Percentiles rank a stretch among this genome's conserved stretches.
Conservation (phyloP, 1,140 invertebrate species). For the Eciton burchellii region DNA sequence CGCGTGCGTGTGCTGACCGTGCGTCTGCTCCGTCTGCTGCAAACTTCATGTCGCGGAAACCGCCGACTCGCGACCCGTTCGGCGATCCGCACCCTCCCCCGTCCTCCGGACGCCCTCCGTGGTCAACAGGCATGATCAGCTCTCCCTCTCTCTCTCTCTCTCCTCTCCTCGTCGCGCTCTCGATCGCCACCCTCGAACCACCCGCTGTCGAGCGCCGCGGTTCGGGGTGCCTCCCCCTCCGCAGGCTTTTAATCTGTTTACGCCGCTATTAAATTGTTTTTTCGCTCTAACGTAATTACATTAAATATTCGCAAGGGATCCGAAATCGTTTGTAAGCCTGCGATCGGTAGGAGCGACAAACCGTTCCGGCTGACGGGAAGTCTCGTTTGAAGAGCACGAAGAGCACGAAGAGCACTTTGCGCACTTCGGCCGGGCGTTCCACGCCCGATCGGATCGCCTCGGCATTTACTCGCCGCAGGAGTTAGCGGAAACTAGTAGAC, state of each 20-base stretch:
- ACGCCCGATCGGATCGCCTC: no score
- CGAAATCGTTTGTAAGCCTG: no score
- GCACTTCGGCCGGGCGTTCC: no score
- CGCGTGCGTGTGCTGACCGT: conserved; percentile 48
- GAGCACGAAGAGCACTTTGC: no score
- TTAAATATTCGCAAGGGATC: no score
- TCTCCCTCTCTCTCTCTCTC: not conserved
- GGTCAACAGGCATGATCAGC: not conserved
- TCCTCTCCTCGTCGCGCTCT: conserved; percentile 6
- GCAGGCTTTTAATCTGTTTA: not conserved
- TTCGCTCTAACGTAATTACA: no score
- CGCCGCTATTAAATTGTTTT: no score
- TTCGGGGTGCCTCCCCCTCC: conserved; percentile 16
- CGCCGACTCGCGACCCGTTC: conserved; percentile 42
- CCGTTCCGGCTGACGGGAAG: no score
- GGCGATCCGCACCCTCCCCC: not conserved
- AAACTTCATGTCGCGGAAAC: conserved; percentile 37
- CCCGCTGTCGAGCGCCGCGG: not conserved
- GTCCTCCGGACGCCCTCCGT: not conserved
- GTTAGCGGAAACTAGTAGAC: not conserved
- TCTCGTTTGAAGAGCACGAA: no score
- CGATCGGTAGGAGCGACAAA: no score
- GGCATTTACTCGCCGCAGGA: not conserved
- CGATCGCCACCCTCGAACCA: conserved; percentile 36
- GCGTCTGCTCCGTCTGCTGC: conserved; percentile 46